Base-by-base conservation (phyloP, 2,113 vertebrate genomes). In the Leiothrix lutea region DNA sequence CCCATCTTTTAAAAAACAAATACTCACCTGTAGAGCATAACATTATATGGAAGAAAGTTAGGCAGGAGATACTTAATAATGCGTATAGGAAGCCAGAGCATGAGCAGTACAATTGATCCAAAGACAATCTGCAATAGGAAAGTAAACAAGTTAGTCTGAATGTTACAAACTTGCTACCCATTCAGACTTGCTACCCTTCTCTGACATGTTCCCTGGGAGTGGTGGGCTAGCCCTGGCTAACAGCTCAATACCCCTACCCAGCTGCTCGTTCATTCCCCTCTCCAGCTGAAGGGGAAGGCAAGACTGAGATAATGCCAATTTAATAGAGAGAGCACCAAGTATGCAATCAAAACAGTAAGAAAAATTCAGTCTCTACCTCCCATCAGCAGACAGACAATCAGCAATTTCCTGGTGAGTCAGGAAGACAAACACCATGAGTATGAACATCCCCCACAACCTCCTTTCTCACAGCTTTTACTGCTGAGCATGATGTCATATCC, bases 21-120 rank as follows among this genome's bases (percentile, higher is more conserved):
- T 19, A 38, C 97, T 95, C 97, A 99, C 99, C 99, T 99, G 97
- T 99, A 99, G 5, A 99, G 98, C 99, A 99, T 99, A 88, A 99
- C 99, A 80, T 99, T 99, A 95, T 99, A 99, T 7, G 99, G 99
- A 91, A 99, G 99, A 96, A 99, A 99, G 93, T 97, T 94, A 53
- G 99, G 99, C 56, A 99, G 97, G 31, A 99, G 93, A 65, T 98
- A 98, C 90, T 99, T 99, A 90, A 99, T 99, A 90, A 99, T 99
- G 71, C 99, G 98, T 90, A 99, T 98, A 57, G 99, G 99, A 91
- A 99, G 98, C 99, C 99, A 99, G 75, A 99, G 98, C 99, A 99
- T 99, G 91, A 99, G 97, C 40, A 99, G 98, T 22, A 99, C 99
- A 72, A 99, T 99, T 89, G 99, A 99, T 72, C 99, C 99, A 97